phyloP scores from a whole-genome alignment of 1,140 invertebrate genomes.

The Papilio polytes region DNA sequence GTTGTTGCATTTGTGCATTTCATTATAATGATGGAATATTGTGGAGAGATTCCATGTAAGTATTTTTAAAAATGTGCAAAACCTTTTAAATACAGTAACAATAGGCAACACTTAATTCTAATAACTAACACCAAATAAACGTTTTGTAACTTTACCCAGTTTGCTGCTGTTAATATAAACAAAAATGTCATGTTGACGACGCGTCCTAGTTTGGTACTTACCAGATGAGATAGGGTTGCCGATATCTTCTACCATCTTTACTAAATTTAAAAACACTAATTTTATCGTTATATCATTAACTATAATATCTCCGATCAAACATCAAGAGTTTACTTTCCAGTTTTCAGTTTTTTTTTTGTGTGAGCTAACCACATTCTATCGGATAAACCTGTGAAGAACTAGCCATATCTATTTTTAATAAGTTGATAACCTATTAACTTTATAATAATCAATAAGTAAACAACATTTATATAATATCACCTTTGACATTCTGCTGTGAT shows the following conservation, averaged over 20 bases:
- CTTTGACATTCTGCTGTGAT: neutral
- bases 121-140: constrained; percentile 4
- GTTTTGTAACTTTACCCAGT: constrained; percentile 36
- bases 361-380: neutral
- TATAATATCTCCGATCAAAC: too few species aligned
- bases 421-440: too few species aligned
- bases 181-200: constrained; percentile 28
- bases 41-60: neutral
- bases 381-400: neutral
- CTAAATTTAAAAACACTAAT: neutral
- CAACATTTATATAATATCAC: neutral
- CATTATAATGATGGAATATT: neutral
- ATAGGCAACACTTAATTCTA: neutral
- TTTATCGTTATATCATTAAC: neutral
- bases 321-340: too few species aligned
- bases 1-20: too few species aligned
- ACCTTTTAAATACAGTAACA: neutral
- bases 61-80: neutral
- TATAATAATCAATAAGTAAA: too few species aligned
- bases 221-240: constrained; percentile 10
- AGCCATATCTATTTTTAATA: neutral
- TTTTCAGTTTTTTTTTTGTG: too few species aligned
- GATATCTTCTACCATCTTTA: neutral
- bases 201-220: constrained; percentile 15
- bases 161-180: constrained; percentile 32